Percentiles rank a stretch among this genome's conserved stretches.
Evolutionary conservation across 2,888 invertebrate genomes (phyloP).

Genomic region (Drosophila antonietae): DNA sequence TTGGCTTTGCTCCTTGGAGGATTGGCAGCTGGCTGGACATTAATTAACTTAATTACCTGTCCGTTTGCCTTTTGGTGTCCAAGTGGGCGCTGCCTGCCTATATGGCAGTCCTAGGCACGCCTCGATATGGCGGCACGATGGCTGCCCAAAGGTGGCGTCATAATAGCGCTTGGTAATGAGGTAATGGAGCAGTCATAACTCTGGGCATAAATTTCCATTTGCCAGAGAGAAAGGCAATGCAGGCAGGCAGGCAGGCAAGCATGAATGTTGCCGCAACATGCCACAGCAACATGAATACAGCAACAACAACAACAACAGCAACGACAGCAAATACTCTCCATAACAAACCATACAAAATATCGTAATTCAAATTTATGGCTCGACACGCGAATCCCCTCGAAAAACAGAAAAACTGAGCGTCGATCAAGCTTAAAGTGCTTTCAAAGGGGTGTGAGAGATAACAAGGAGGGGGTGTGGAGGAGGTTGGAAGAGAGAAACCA

Average conservation of each 20-base stretch:
- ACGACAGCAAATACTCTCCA: not conserved
- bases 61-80: constrained; percentile 9
- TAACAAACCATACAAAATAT: constrained; percentile 36
- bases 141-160: constrained; percentile 47
- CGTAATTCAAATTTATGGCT: constrained; percentile 57
- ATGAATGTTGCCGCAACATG: constrained; percentile 59
- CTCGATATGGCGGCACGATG: constrained; percentile 16
- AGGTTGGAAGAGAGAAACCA: not conserved
- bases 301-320: constrained; percentile 9
- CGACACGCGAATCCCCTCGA: constrained; percentile 51
- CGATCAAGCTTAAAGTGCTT: constrained; percentile 54
- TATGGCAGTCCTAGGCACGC: constrained; percentile 43
- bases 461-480: not conserved
- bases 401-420: constrained; percentile 39
- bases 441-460: not conserved
- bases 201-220: constrained; percentile 42
- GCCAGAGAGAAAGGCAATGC: constrained; percentile 35
- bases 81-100: constrained; percentile 12
- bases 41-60: constrained; percentile 56
- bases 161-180: constrained; percentile 45
- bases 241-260: constrained; percentile 27
- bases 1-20: constrained; percentile 21
- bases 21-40: constrained; percentile 32
- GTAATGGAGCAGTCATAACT: constrained; percentile 54
- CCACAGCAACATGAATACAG: constrained; percentile 41